phyloP scores from a whole-genome alignment of 1,140 invertebrate species.

The Ectropis grisescens region DNA sequence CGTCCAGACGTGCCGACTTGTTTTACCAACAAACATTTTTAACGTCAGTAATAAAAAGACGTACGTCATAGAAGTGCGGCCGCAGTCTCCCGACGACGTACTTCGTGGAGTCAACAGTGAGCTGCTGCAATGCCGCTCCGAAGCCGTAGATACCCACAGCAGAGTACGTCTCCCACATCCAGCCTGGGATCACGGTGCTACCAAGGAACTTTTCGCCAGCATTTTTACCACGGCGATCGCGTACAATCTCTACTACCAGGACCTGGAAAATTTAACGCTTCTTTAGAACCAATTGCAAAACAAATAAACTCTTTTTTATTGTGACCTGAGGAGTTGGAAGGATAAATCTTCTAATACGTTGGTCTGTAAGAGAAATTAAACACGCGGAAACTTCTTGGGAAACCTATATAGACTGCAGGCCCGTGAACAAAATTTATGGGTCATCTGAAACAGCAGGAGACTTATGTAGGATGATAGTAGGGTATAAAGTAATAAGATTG shows the following conservation, averaged over 20 bases:
- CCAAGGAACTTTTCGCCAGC: slow-evolving; percentile 64
- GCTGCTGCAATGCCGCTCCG: slow-evolving; percentile 83
- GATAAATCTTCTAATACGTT: too few relatives aligned
- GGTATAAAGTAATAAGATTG: too few relatives aligned
- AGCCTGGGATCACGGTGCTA: slow-evolving; percentile 74
- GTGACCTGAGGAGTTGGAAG: too few relatives aligned
- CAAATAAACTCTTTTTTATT: background rate
- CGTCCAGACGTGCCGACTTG: too few relatives aligned
- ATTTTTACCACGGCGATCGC: slow-evolving; percentile 51
- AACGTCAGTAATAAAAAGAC: too few relatives aligned
- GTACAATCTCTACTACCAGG: slow-evolving; percentile 70
- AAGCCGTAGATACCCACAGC: slow-evolving; percentile 85
- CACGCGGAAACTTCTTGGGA: too few relatives aligned
- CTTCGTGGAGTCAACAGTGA: slow-evolving; percentile 89
- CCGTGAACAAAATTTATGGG: too few relatives aligned
- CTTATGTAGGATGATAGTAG: too few relatives aligned
- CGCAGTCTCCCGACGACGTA: slow-evolving; percentile 90
- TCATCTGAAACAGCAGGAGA: too few relatives aligned
- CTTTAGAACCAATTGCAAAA: background rate
- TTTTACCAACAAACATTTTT: too few relatives aligned
- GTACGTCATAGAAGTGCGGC: slow-evolving; percentile 88
- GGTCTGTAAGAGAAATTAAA: too few relatives aligned
- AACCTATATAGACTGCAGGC: too few relatives aligned
- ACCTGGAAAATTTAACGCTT: slow-evolving; percentile 74
- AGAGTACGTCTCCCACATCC: slow-evolving; percentile 79